These are phyloP conservation scores for Falco rusticolus DNA, from an alignment of 2,797 vertebrate genomes.

Conservation along the genomic window DNA sequence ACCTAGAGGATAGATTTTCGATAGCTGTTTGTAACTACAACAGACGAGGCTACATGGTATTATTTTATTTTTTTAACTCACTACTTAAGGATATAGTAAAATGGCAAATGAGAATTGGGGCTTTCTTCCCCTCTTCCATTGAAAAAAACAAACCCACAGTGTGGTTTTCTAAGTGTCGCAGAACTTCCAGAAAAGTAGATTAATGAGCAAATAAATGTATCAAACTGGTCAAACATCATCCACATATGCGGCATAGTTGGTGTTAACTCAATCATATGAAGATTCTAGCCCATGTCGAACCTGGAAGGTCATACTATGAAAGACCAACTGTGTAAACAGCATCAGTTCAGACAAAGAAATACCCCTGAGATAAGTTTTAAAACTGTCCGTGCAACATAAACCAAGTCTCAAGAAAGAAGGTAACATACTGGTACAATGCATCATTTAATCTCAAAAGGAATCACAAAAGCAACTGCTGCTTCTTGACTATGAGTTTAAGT, in stretches of 20 bases:
- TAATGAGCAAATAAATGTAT: not conserved
- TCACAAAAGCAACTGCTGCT: not conserved
- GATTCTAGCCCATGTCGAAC: not conserved
- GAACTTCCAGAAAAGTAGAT: not conserved
- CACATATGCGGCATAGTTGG: rapidly evolving
- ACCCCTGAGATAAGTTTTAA: not conserved
- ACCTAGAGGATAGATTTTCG: not conserved
- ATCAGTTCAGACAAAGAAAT: not conserved
- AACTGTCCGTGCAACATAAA: not conserved
- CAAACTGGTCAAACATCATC: not conserved
- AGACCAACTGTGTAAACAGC: not conserved
- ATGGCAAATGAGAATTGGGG: not conserved
- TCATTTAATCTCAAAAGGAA: not conserved
- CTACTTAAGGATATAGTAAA: not conserved
- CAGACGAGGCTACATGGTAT: not conserved
- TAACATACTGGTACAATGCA: rapidly evolving
- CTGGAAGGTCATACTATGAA: not conserved
- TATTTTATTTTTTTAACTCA: not conserved
- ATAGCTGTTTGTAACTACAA: not conserved
- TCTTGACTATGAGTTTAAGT: not conserved
- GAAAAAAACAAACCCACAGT: no score
- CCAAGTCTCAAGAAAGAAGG: not conserved
- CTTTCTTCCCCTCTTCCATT: not conserved
- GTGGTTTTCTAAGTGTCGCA: not conserved
- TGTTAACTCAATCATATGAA: not conserved